These are phyloP conservation scores for Cherax destructor DNA, from an alignment of 1,140 invertebrate genomes.

Conservation along the genomic window DNA sequence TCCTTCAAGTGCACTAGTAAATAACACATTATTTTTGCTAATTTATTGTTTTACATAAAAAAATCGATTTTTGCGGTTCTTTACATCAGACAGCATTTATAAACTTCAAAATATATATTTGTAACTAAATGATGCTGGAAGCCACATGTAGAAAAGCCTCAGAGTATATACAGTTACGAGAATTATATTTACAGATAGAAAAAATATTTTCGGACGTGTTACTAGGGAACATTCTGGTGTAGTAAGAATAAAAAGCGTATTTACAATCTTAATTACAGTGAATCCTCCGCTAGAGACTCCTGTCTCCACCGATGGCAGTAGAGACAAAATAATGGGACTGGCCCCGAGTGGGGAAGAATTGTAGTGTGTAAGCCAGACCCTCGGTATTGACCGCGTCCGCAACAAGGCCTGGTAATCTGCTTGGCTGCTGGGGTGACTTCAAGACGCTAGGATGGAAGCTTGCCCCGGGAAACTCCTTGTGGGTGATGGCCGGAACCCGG, in stretches of 20 bases:
- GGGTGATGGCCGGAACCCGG: not conserved
- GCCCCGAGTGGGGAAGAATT: conserved; percentile 25
- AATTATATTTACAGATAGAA: not conserved
- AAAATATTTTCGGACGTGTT: not conserved
- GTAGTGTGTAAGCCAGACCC: conserved; percentile 17
- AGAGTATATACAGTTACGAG: not conserved
- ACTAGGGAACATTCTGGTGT: not conserved
- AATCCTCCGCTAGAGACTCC: not conserved
- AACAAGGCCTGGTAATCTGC: not conserved
- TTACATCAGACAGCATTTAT: not conserved
- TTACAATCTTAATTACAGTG: not conserved
- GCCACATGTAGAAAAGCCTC: not conserved
- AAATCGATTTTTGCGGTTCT: not conserved
- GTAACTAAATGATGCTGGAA: not conserved
- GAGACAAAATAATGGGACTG: conserved; percentile 21
- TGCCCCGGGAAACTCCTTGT: not conserved
- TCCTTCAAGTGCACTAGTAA: too few relatives aligned
- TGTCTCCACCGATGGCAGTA: not conserved
- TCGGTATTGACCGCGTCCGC: not conserved
- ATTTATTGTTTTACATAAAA: conserved; percentile 17
- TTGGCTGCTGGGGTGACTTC: not conserved
- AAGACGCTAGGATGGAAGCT: not conserved
- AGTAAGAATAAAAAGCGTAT: not conserved
- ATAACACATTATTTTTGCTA: not conserved
- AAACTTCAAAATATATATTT: not conserved